phyloP scores from a whole-genome alignment of 2,888 invertebrate species.

The Molorchus minor region DNA sequence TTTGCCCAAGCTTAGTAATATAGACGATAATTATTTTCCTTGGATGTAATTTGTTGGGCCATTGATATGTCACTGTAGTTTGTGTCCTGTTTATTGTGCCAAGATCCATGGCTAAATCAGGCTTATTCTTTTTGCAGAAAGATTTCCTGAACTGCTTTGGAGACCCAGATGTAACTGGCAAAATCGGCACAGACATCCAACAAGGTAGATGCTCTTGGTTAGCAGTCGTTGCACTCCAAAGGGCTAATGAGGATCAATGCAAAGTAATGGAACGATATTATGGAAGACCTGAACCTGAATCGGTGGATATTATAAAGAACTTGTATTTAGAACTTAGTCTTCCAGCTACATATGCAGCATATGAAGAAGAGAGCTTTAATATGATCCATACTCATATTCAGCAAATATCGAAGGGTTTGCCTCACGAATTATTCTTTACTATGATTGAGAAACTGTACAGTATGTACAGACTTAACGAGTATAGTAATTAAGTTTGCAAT shows the following conservation, averaged over 20 bases:
- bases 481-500: background rate
- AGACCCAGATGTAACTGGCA: constrained; percentile 84
- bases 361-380: constrained; percentile 85
- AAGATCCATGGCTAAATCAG: background rate
- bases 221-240: constrained; percentile 86
- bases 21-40: too few relatives aligned
- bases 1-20: background rate
- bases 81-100: too few relatives aligned
- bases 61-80: too few relatives aligned
- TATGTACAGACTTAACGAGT: constrained; percentile 2
- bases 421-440: constrained; percentile 83
- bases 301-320: constrained; percentile 75
- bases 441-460: constrained; percentile 81
- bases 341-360: constrained; percentile 78
- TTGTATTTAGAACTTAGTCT: constrained; percentile 81
- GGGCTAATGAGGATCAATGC: constrained; percentile 75
- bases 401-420: constrained; percentile 82
- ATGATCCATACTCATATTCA: constrained; percentile 84
- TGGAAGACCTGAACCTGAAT: constrained; percentile 72
- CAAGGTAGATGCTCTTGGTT: constrained; percentile 98
- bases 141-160: constrained; percentile 94
- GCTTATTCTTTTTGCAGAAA: constrained; percentile 67
- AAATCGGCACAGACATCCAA: constrained; percentile 90
- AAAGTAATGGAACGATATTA: constrained; percentile 81
- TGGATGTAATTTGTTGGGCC: too few relatives aligned